Evolutionary conservation across 2,797 vertebrate species (phyloP).

Genomic region (Scolopax bukidnonensis): DNA sequence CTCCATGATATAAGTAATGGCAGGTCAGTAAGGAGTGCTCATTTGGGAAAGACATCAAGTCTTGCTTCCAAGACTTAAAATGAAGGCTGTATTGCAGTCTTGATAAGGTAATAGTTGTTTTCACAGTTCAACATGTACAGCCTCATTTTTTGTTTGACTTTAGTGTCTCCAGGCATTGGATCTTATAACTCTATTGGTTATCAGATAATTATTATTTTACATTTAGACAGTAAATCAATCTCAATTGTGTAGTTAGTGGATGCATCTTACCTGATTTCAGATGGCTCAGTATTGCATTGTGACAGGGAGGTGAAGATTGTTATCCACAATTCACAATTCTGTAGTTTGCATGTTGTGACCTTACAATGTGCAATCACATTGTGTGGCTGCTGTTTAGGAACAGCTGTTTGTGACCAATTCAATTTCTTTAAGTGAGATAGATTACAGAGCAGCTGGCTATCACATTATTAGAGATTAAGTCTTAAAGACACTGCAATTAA

Average conservation of each 20-base stretch:
- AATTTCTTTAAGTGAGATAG: constrained; percentile 66
- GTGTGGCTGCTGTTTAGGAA: constrained; percentile 3
- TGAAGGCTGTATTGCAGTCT: not conserved
- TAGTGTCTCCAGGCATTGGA: not conserved
- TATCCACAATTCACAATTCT: not conserved
- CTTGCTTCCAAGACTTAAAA: not conserved
- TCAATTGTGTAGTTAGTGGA: not conserved
- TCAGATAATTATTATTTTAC: not conserved
- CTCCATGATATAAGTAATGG: not conserved
- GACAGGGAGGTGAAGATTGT: not conserved
- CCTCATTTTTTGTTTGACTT: not conserved
- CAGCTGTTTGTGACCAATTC: constrained; percentile 57
- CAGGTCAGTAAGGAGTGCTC: not conserved
- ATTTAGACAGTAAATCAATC: not conserved
- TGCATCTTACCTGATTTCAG: not conserved
- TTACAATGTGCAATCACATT: not conserved
- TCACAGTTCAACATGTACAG: not conserved
- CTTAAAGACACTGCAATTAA: constrained; percentile 61
- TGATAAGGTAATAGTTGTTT: not conserved
- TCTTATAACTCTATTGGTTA: not conserved
- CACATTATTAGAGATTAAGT: constrained; percentile 61
- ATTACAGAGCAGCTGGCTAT: constrained; percentile 60
- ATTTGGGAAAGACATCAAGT: not conserved
- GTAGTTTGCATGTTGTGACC: not conserved
- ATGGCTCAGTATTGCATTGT: not conserved